Conservation (phyloP, 2,113 vertebrate species). For the Colistium nudipinnis region DNA sequence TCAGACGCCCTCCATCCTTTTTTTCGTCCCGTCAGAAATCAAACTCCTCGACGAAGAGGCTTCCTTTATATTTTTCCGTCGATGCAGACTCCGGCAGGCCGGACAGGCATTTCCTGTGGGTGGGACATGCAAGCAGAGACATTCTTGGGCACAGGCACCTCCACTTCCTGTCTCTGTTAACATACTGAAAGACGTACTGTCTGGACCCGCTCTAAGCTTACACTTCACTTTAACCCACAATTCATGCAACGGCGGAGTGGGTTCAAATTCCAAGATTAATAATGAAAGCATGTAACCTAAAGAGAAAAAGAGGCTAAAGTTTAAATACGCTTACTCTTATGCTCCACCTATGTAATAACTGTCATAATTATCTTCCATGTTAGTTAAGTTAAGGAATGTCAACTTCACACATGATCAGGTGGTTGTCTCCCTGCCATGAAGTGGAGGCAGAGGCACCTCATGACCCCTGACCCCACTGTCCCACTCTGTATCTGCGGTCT, state of each 20-base stretch:
- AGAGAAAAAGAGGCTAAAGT: background rate
- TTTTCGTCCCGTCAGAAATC: slow-evolving; percentile 21
- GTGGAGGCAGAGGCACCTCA: slow-evolving; percentile 1
- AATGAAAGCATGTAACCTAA: slow-evolving; percentile 38
- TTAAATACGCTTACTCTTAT: too few relatives aligned
- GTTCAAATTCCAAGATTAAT: slow-evolving; percentile 25
- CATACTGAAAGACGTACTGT: slow-evolving; percentile 56
- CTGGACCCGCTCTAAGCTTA: slow-evolving; percentile 46
- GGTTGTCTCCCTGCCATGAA: too few relatives aligned
- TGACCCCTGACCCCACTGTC: background rate
- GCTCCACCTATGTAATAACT: too few relatives aligned
- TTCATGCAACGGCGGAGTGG: background rate
- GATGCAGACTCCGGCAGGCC: slow-evolving; percentile 51
- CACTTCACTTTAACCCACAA: slow-evolving; percentile 7
- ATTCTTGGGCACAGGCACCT: slow-evolving; percentile 79
- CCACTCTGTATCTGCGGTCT: background rate
- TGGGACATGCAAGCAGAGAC: slow-evolving; percentile 67
- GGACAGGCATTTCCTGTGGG: slow-evolving; percentile 82
- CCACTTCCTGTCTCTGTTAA: slow-evolving; percentile 77
- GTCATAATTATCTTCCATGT: too few relatives aligned
- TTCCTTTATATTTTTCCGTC: slow-evolving; percentile 21
- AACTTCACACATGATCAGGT: too few relatives aligned
- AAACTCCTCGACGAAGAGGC: slow-evolving; percentile 34
- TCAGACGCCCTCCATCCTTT: slow-evolving; percentile 52
- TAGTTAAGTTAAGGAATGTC: too few relatives aligned